Base-by-base conservation (phyloP, 2,888 invertebrate species). In the Xestoiulus laeticollis region DNA sequence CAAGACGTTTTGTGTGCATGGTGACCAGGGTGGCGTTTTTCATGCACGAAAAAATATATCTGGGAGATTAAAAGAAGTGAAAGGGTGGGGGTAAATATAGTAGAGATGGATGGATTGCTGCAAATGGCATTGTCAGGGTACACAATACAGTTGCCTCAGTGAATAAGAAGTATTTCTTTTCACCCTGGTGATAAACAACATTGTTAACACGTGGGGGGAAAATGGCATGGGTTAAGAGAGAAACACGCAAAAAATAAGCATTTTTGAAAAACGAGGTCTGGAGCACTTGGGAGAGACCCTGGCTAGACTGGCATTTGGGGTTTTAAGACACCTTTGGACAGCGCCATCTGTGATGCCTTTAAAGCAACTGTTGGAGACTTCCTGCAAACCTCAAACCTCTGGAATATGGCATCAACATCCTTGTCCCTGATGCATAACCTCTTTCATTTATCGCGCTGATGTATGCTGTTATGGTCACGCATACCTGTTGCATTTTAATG, bases 141-240 rank as follows among this genome's bases (percentile, higher is more conserved):
- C 78, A 78, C 78, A 78, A 78, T 78, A 78, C 78, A 78, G 78
- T 78, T 78, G 78, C 78, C 30, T 78, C 78, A 78, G 78, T 78
- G 78, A 78, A 78, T 78, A 78, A 78, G 78, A 78, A 78, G 78
- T 78, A 78, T 78, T 78, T 78, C 78, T 78, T 78, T 78, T 78
- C 78, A 78, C 78, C 78, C 78, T 78, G 10, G 78, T 78, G 78
- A 26, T 78, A 78, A 78, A 78, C 78, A 78, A 78, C 78, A 78
- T 78, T 78, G 78, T 78, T 78, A 78, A 78, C 78, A 78, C 78
- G 78, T 78, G 78, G 78, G 78, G 38, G 78, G 78, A 30, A 78
- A 12, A 78, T 78, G 26, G 78, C 30, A 78, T 78, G 78, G 78
- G 78, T 78, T 78, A 78, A 78, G 14, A 78, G 30, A 30, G 12